These are phyloP conservation scores for Thamnaconus septentrionalis DNA, from an alignment of 2,113 vertebrate species.

Conservation along the genomic window DNA sequence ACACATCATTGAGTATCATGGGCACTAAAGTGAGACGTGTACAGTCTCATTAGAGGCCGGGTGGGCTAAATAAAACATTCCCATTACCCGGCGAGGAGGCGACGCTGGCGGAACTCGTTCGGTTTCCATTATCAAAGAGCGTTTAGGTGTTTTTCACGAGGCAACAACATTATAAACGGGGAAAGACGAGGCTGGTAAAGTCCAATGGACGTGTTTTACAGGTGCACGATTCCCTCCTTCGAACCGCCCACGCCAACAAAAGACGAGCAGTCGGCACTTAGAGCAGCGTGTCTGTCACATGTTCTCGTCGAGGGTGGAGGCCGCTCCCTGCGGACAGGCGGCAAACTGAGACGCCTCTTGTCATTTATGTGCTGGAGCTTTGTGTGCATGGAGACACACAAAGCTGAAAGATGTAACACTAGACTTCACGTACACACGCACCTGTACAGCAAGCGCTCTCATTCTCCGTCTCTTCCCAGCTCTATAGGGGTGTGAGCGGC, in stretches of 20 bases:
- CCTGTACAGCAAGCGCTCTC: constrained; percentile 45
- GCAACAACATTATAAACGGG: constrained; percentile 46
- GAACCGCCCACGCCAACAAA: background rate
- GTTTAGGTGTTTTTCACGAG: constrained; percentile 28
- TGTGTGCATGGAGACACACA: constrained; percentile 40
- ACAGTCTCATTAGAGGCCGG: constrained; percentile 20
- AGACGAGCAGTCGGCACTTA: background rate
- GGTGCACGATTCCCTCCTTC: constrained; percentile 18
- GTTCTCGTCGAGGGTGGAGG: constrained; percentile 31
- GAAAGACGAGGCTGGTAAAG: constrained; percentile 20
- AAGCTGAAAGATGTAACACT: constrained; percentile 47
- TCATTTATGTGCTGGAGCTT: constrained; percentile 27
- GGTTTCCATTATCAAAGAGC: constrained; percentile 37
- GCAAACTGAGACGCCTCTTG: constrained; percentile 34
- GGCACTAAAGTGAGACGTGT: constrained; percentile 11
- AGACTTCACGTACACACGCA: constrained; percentile 54
- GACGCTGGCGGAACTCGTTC: constrained; percentile 32
- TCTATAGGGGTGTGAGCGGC: background rate
- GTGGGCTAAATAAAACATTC: constrained; percentile 28
- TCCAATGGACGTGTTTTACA: constrained; percentile 33
- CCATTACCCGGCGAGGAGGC: constrained; percentile 25
- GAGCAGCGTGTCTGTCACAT: background rate
- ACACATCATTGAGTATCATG: constrained; percentile 10
- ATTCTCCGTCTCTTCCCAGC: constrained; percentile 36
- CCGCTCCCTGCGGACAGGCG: constrained; percentile 23